Base-by-base conservation (phyloP, 2,888 invertebrate genomes). In the Epinotia brunnichana region DNA sequence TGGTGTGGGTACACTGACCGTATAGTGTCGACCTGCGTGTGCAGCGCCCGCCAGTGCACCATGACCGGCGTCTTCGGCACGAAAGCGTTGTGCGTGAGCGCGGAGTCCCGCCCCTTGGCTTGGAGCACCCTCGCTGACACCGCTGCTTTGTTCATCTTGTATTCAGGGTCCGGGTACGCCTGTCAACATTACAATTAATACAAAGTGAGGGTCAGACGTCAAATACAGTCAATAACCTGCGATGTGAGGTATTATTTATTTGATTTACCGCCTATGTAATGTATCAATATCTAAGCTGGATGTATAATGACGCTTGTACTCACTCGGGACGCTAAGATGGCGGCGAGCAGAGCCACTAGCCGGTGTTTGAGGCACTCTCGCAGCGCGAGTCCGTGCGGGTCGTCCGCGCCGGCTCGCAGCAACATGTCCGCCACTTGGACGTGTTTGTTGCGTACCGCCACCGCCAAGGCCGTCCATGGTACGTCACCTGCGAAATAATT, bases 81-180 rank as follows among this genome's bases (percentile, higher is more conserved):
- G 79, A 97, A 94, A 11, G 96, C 95, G 79, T 96, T 96, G 86
- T 96, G 97, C 0, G 97, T 96, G 51, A 96, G 94, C 68, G 82
- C 74, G 41, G 90, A 82, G 76, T 94, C 93, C 24, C 95, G 94
- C 4, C 94, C 91, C 1, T 94, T 92, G 15, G 91, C 90, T 77
- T 48, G 48, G 13, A 92, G 86, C 76, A 95, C 93, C 21, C 94
- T 93, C 80, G 96, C 95, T 0, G 96, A 95, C 89, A 98, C 95
- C 1, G 96, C 95, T 77, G 97, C 96, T 85, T 97, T 98, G 90
- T 99, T 98, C 62, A 99, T 96, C 89, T 97, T 97, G 88, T 96
- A 97, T 82, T 99, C 99, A 0, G 97, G 96, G 89, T 99, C 99
- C 0, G 97, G 95, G 87, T 97, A 96, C 0, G 97, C 97, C 95